Base-by-base conservation (phyloP, 2,113 vertebrate species). In the Crotophaga sulcirostris region DNA sequence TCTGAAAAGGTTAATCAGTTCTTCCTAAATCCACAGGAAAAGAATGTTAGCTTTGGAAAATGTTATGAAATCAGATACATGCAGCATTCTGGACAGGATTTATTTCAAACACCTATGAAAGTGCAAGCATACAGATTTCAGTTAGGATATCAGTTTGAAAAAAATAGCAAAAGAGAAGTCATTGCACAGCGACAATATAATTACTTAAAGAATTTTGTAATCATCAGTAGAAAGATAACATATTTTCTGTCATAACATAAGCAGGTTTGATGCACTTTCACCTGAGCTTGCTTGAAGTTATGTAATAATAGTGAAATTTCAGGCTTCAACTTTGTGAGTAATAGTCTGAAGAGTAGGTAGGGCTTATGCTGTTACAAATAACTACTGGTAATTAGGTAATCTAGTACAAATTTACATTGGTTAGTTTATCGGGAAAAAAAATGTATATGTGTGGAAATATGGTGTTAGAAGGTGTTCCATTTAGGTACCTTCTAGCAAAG, bases 1-100 rank as follows among this genome's bases (percentile, higher is more conserved):
- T 92, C 70, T 56, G 74, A 95, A 95, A 96, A 90, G 51, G 69
- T 78, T 95, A 96, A 95, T 92, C 58, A 62, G 29, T 40, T 70
- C n/a, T 24, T 73, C 18, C 84, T 82, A 93, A 77, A 91, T 40
- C 18, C 3, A 3, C 45, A 89, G 40, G 52, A 92, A 96, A 94
- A 82, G 18, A 85, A 87, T 86, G 20, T 68, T 34, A 58, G 16
- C 16, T 75, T 85, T 91, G 34, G 54, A 83, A 84, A 84, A 89
- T 6, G 1, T 66, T 72, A 17, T 62, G 19, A 52, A 87, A 86
- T 45, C 52, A 83, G 15, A 58, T 15, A 26, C 18, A 38, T 21
- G 12, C 20, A 83, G 10, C 14, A 29, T 21, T 72, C 40, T 69
- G 25, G 8, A 11, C 40, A 75, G 18, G 15, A 33, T 82, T 79